These are phyloP conservation scores for Forbesichthys papilliferus DNA, from an alignment of 2,113 vertebrate species.

Conservation along the genomic window DNA sequence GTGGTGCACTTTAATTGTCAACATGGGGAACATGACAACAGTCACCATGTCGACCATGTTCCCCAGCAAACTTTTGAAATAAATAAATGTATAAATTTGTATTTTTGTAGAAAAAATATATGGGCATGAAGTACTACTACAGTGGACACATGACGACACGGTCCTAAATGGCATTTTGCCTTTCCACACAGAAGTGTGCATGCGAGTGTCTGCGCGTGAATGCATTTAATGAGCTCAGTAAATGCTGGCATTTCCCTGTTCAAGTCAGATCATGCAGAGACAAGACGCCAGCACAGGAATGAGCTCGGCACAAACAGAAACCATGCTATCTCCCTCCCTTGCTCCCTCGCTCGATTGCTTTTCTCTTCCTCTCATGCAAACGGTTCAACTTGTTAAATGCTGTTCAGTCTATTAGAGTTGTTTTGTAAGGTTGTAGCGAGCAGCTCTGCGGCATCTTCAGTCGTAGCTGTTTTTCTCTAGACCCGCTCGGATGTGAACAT, in stretches of 20 bases:
- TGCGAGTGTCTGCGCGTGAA: conserved; percentile 16
- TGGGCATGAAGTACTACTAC: too few relatives aligned
- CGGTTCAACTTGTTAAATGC: too few relatives aligned
- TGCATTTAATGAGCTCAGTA: conserved; percentile 37
- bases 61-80: too few relatives aligned
- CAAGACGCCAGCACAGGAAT: background rate
- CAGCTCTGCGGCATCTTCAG: conserved; percentile 23
- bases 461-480: conserved; percentile 30
- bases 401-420: conserved; percentile 1
- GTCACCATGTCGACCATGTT: too few relatives aligned
- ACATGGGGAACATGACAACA: too few relatives aligned
- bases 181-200: background rate
- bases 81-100: too few relatives aligned
- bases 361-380: too few relatives aligned
- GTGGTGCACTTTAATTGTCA: too few relatives aligned
- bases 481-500: conserved; percentile 29
- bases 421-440: conserved; percentile 19
- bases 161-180: conserved; percentile 3
- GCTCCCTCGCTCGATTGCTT: too few relatives aligned
- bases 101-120: too few relatives aligned
- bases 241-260: conserved; percentile 49
- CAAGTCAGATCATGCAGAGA: conserved; percentile 11
- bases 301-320: too few relatives aligned
- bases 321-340: too few relatives aligned
- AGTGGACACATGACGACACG: background rate